Conservation (phyloP, 2,113 vertebrate species). For the Anguilla japonica region DNA sequence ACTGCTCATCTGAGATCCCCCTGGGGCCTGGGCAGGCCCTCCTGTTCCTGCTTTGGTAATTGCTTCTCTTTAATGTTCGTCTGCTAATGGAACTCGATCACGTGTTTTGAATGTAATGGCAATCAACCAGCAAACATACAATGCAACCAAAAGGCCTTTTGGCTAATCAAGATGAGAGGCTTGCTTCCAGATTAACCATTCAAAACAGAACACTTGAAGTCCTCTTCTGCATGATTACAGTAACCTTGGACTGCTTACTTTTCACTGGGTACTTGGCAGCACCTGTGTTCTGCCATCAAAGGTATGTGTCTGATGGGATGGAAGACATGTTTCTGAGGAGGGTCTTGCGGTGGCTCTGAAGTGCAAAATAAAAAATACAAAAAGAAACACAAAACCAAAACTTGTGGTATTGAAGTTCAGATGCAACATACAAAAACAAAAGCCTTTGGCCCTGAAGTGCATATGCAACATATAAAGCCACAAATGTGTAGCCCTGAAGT, state of each 20-base stretch:
- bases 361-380: too few relatives aligned
- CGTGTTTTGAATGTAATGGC: background rate
- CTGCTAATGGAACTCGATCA: background rate
- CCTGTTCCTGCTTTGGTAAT: background rate
- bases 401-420: too few relatives aligned
- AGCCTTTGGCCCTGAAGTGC: too few relatives aligned
- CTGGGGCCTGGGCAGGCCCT: background rate
- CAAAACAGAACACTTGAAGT: background rate
- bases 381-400: too few relatives aligned
- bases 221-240: slow-evolving; percentile 6
- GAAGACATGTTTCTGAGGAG: background rate
- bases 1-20: background rate
- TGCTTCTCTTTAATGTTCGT: background rate
- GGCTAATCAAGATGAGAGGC: background rate
- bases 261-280: background rate
- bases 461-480: too few relatives aligned
- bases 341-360: too few relatives aligned
- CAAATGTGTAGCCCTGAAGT: too few relatives aligned
- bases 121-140: background rate
- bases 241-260: background rate
- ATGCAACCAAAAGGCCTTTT: background rate
- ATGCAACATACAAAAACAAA: too few relatives aligned
- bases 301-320: background rate
- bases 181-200: background rate
- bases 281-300: background rate